These are phyloP conservation scores for Tribolium madens DNA, from an alignment of 1,140 invertebrate species.

Conservation along the genomic window DNA sequence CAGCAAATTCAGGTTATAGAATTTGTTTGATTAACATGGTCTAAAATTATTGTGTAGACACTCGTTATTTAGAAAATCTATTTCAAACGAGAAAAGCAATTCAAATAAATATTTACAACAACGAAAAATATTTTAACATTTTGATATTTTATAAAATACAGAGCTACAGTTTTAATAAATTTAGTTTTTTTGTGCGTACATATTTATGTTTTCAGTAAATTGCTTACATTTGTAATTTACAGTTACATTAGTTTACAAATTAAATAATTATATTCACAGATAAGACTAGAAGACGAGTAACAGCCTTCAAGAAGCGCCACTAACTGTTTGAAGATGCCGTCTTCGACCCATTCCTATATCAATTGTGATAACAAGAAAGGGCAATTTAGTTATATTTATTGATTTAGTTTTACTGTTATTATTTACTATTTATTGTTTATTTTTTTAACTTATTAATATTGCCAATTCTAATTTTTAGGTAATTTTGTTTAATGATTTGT, in stretches of 20 bases:
- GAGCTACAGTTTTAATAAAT: too few relatives aligned
- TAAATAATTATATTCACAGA: neutral
- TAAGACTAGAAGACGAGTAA: slow-evolving; percentile 23
- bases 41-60: neutral
- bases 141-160: too few relatives aligned
- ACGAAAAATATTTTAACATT: too few relatives aligned
- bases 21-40: neutral
- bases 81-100: neutral
- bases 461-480: slow-evolving; percentile 41
- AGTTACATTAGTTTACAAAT: too few relatives aligned
- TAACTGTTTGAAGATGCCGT: slow-evolving; percentile 7
- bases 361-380: slow-evolving; percentile 28
- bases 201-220: too few relatives aligned
- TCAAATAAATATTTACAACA: neutral
- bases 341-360: slow-evolving; percentile 22
- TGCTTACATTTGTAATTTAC: too few relatives aligned
- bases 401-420: neutral
- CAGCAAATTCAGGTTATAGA: neutral
- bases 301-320: neutral
- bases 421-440: neutral
- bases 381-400: slow-evolving; percentile 16
- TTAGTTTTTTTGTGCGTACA: too few relatives aligned
- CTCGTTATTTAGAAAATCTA: neutral
- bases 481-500: slow-evolving; percentile 38
- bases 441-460: slow-evolving; percentile 11